Base-by-base conservation (phyloP, 2,113 vertebrate genomes). In the Phyllostomus hastatus region DNA sequence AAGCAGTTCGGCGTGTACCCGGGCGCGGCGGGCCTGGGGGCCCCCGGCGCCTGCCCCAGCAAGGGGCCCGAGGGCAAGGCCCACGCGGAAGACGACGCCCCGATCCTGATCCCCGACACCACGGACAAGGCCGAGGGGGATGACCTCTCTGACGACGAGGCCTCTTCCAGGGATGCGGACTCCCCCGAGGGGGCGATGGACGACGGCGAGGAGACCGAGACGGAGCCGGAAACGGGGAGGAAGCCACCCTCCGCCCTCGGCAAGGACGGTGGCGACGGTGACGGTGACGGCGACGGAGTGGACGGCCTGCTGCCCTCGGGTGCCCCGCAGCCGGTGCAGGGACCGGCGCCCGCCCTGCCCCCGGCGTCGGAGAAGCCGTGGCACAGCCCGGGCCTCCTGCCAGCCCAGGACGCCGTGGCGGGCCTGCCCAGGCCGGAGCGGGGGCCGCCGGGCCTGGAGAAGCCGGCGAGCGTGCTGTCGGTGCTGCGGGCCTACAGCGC, bases 381-480 rank as follows among this genome's bases (percentile, higher is more conserved):
- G 99, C 99, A 99, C 96, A 94, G 98, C 97, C 98, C 99, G 75
- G 99, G 98, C 98, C 99, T 99, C 95, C 98, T 99, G 8, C 98
- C 99, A 95, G 96, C 99, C 95, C 98, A 98, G 2, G 99, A 99
- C 95, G 98, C 98, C 97, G 98, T 99, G 35, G 98, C 98, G 66
- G 99, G 99, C 97, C 98, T 99, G 97, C 97, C 99, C 96, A 99
- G 99, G 98, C 98, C 99, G 0, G 99, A 99, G 95, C 99, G 99
- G 98, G 98, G 97, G 52, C 98, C 98, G 0, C 98, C 97, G 75
- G 98, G 98, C 97, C 98, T 99, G 92, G 99, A 99, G 98, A 99
- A 99, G 98, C 99, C 99, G 96, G 98, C 99, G 98, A 99, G 99
- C 98, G 99, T 99, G 99, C 98, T 99, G 97, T 99, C 99, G 76